Percentiles rank a stretch among this genome's conserved stretches.
phyloP scores from a whole-genome alignment of 2,113 vertebrate species.

The Smithornis capensis region DNA sequence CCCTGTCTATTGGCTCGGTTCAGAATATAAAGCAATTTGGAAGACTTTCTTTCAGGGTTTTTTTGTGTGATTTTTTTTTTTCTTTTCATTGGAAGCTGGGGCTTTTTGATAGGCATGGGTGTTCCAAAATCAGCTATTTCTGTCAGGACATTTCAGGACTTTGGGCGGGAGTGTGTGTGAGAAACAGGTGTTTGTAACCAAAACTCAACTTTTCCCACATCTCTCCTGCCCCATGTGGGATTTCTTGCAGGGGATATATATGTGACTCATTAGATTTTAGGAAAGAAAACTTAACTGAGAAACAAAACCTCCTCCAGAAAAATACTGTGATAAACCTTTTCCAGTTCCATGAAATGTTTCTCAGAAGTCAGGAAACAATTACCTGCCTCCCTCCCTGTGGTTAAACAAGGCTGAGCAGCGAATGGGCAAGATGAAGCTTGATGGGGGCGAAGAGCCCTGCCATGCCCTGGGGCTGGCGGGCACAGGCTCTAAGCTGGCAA shows the following conservation, averaged over 20 bases:
- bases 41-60: not conserved
- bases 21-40: not conserved
- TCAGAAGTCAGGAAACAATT: not conserved
- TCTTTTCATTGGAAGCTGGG: not conserved
- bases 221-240: accelerated
- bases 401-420: not conserved
- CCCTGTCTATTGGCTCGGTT: not conserved
- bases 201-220: not conserved
- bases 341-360: not conserved
- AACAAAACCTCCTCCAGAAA: not conserved
- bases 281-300: not conserved
- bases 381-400: not conserved
- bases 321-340: not conserved
- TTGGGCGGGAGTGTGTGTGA: not conserved
- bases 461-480: not conserved
- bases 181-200: not conserved
- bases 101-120: accelerated
- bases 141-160: not conserved
- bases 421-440: constrained; percentile 19
- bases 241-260: not conserved
- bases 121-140: not conserved
- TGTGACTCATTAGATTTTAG: not conserved
- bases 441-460: not conserved
- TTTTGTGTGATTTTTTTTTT: no score
- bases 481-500: not conserved